A percentile compares a stretch with the other conserved stretches of the same genome.
phyloP scores from a whole-genome alignment of 2,113 vertebrate genomes.

The Sardina pilchardus region DNA sequence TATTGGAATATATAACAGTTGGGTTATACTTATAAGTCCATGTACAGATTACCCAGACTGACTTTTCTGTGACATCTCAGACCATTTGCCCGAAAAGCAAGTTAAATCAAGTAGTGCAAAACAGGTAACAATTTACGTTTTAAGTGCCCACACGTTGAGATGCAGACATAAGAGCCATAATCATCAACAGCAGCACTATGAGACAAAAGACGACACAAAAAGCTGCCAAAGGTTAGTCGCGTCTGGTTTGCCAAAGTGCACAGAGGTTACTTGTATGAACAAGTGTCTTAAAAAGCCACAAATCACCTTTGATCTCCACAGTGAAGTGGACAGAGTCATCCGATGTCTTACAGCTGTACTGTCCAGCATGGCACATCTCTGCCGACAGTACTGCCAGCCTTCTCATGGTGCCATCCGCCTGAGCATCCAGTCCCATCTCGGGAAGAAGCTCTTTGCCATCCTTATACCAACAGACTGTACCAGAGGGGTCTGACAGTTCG shows the following conservation, averaged over 20 bases:
- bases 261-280: constrained; percentile 47
- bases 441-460: constrained; percentile 61
- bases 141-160: constrained; percentile 43
- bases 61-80: constrained; percentile 52
- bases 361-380: constrained; percentile 67
- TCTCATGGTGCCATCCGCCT: constrained; percentile 59
- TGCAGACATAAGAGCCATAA: constrained; percentile 45
- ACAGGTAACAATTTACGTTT: constrained; percentile 38
- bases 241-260: constrained; percentile 54
- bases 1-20: constrained; percentile 55
- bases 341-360: constrained; percentile 70
- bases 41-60: constrained; percentile 43
- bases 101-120: constrained; percentile 45
- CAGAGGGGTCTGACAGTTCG: constrained; percentile 68
- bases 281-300: constrained; percentile 48
- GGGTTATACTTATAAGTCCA: constrained; percentile 47
- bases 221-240: constrained; percentile 54
- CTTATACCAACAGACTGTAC: constrained; percentile 69
- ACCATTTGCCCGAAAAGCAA: constrained; percentile 51
- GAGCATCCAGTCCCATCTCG: constrained; percentile 62
- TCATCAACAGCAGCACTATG: constrained; percentile 35
- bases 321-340: constrained; percentile 70
- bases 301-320: constrained; percentile 75
- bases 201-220: constrained; percentile 39
- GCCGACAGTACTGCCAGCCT: constrained; percentile 64